These are phyloP conservation scores for Sylvicapra grimmia DNA, from an alignment of 2,113 vertebrate genomes.

Conservation along the genomic window DNA sequence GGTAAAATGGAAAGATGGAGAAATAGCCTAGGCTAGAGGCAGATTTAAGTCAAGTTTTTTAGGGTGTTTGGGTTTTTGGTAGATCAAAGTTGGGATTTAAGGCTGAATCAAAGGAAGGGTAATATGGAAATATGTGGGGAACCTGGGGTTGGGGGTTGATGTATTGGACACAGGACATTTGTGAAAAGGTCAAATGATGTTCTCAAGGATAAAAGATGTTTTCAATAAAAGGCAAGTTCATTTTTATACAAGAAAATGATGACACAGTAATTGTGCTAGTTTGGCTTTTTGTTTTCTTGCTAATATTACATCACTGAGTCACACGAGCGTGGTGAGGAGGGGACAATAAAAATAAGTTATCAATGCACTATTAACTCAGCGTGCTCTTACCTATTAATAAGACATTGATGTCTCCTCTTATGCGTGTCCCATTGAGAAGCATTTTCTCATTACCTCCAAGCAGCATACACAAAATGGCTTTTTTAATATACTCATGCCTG, in stretches of 20 bases:
- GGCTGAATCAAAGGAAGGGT: not conserved
- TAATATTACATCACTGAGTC: conserved; percentile 76
- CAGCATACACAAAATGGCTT: conserved; percentile 83
- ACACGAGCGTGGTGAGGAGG: conserved; percentile 65
- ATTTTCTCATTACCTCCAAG: conserved; percentile 85
- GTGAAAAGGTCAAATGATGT: conserved; percentile 62
- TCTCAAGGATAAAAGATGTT: conserved; percentile 74
- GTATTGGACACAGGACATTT: not conserved
- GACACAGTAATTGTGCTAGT: conserved; percentile 62
- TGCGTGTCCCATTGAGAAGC: conserved; percentile 79
- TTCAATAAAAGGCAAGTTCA: conserved; percentile 70
- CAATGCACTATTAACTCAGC: conserved; percentile 81
- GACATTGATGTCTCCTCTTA: conserved; percentile 86
- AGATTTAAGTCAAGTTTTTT: not conserved
- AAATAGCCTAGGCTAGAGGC: not conserved
- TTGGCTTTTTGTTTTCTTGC: conserved; percentile 78
- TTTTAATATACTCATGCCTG: conserved; percentile 85
- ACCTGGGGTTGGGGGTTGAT: not conserved
- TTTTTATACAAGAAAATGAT: conserved; percentile 71
- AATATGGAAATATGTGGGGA: not conserved
- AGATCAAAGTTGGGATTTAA: not conserved
- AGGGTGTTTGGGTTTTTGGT: not conserved
- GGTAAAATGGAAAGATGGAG: not conserved
- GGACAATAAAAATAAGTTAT: conserved; percentile 82
- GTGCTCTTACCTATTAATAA: conserved; percentile 85